phyloP scores from a whole-genome alignment of 2,888 invertebrate genomes.

The Acleris holmiana region DNA sequence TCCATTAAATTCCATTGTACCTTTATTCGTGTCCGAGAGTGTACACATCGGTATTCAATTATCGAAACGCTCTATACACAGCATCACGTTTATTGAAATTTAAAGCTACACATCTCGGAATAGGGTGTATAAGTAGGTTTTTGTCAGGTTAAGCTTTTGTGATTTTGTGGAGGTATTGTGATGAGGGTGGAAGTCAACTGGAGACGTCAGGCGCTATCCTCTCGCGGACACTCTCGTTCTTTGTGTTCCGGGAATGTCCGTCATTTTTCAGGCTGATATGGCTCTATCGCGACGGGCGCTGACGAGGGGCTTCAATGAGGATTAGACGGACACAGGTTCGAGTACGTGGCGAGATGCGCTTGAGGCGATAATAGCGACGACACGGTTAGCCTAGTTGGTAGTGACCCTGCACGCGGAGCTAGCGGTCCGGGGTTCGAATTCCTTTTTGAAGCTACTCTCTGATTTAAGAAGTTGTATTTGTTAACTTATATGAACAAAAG shows the following conservation, averaged over 20 bases:
- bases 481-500: too few species aligned
- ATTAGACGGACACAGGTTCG: neutral
- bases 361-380: too few species aligned
- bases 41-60: constrained; percentile 13
- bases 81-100: neutral
- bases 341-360: neutral
- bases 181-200: constrained; percentile 23
- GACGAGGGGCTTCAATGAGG: neutral
- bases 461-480: too few species aligned
- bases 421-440: too few species aligned
- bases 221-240: constrained; percentile 2
- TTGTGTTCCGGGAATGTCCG: constrained; percentile 19
- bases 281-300: constrained; percentile 4
- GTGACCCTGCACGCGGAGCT: too few species aligned
- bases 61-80: neutral
- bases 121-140: neutral
- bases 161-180: neutral
- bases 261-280: constrained; percentile 22
- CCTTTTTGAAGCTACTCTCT: too few species aligned
- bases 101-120: neutral
- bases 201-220: constrained; percentile 20
- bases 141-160: neutral
- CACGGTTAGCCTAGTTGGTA: too few species aligned
- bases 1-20: constrained; percentile 33
- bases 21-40: constrained; percentile 31